Percentiles rank a stretch among this genome's conserved stretches.
phyloP scores from a whole-genome alignment of 2,888 invertebrate species.

The Diarsia brunnea region DNA sequence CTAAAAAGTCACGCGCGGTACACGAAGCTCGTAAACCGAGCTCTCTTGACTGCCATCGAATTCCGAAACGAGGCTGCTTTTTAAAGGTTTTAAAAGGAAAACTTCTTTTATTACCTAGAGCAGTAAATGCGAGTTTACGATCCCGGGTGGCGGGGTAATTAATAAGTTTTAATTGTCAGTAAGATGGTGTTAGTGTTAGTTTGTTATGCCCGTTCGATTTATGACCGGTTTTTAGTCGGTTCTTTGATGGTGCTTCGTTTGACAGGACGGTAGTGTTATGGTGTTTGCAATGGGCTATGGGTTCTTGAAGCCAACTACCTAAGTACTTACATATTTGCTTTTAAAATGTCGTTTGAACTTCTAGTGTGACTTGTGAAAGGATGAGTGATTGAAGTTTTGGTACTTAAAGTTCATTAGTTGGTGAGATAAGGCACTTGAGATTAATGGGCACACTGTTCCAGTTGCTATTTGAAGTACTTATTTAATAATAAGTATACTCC shows the following conservation, averaged over 20 bases:
- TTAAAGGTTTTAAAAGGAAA: slow-evolving; percentile 82
- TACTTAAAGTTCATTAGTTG: slow-evolving; percentile 13
- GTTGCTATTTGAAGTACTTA: background rate
- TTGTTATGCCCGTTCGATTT: slow-evolving; percentile 67
- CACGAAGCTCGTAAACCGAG: slow-evolving; percentile 68
- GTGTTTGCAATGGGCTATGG: slow-evolving; percentile 14
- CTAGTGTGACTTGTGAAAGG: slow-evolving; percentile 1
- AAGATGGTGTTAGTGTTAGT: slow-evolving; percentile 66
- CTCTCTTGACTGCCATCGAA: slow-evolving; percentile 78
- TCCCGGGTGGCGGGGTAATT: slow-evolving; percentile 80
- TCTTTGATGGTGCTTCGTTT: slow-evolving; percentile 39
- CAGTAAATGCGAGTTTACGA: slow-evolving; percentile 82
- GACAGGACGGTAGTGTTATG: slow-evolving; percentile 21
- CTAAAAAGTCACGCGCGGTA: slow-evolving; percentile 82
- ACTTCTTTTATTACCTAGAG: slow-evolving; percentile 80
- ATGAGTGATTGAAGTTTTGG: slow-evolving; percentile 16
- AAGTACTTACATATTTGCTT: background rate
- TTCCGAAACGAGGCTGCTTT: slow-evolving; percentile 71
- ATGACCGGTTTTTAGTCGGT: slow-evolving; percentile 43
- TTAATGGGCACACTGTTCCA: background rate
- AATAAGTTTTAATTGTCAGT: slow-evolving; percentile 86
- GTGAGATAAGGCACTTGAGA: background rate
- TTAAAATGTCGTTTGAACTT: slow-evolving; percentile 22
- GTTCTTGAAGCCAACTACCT: slow-evolving; percentile 9
- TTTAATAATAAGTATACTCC: background rate